Base-by-base conservation (phyloP, 2,888 invertebrate genomes). In the Ennomos erosarius region DNA sequence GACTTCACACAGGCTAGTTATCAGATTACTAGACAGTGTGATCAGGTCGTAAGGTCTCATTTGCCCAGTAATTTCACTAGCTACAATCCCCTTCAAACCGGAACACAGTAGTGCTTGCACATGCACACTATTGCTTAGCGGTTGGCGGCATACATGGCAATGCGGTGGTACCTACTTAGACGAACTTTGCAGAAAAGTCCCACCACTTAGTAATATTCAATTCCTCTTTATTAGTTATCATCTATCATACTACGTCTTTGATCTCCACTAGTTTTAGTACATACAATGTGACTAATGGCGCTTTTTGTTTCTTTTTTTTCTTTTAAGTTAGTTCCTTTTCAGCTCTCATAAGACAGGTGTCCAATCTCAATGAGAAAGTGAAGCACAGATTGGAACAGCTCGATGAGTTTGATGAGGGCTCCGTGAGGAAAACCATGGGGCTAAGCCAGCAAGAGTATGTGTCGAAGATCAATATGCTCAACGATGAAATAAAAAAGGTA, bases 371-470 rank as follows among this genome's bases (percentile, higher is more conserved):
- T 70, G 98, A 98, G 78, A 98, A 98, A 90, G 97, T 98, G 0
- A 96, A 97, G 84, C 97, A 96, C 76, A 94, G 98, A 47, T 87
- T 99, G 50, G 98, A 99, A 82, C 99, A 99, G 80, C 88, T 99
- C 58, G 99, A 99, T 91, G 97, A 97, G 74, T 97, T 98, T 88
- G 99, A 99, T 81, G 98, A 98, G 85, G 95, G 96, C 8, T 95
- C 96, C 11, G 95, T 97, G 58, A 95, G 96, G 72, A 97, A 97
- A 88, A 96, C 97, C 88, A 94, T 97, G 79, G 97, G 98, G 75
- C 92, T 99, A 63, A 97, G 97, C 2, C 99, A 99, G 84, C 97
- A 97, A 82, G 98, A 99, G 81, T 99, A 98, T 91, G 95, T 97
- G 8, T 93, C 94, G 44, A 95, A 97, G 72, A 97, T 99, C 64